Conservation (phyloP, 1,140 invertebrate genomes). For the Bombus superbus region DNA sequence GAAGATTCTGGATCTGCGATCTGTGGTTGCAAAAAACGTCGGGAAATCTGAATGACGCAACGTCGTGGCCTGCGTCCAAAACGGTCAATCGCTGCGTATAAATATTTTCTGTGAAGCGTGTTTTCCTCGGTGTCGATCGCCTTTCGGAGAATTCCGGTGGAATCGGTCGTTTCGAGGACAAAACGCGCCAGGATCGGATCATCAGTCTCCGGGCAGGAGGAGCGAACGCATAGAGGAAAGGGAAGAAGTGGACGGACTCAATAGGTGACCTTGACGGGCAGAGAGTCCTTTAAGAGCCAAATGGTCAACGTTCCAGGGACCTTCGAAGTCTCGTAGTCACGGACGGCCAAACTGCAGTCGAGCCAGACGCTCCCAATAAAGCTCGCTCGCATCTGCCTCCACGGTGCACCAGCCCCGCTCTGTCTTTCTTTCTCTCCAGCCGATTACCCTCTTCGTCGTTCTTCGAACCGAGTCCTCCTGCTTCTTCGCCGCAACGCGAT, state of each 20-base stretch:
- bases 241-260: slow-evolving; percentile 57
- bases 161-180: slow-evolving; percentile 20
- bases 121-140: background rate
- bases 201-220: background rate
- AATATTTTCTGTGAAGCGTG: background rate
- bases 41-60: background rate
- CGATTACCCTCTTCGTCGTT: background rate
- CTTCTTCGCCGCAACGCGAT: background rate
- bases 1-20: background rate
- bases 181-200: slow-evolving; percentile 22
- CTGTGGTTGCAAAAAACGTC: background rate
- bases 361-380: slow-evolving; percentile 77
- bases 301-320: slow-evolving; percentile 79
- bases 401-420: slow-evolving; percentile 35
- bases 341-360: slow-evolving; percentile 75
- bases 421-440: background rate
- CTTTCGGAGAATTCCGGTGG: slow-evolving; percentile 18
- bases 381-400: slow-evolving; percentile 65
- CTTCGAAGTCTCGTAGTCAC: slow-evolving; percentile 75
- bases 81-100: background rate
- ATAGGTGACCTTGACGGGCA: slow-evolving; percentile 74
- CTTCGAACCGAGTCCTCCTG: slow-evolving; percentile 5
- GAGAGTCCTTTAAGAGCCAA: slow-evolving; percentile 73
- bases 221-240: slow-evolving; percentile 16
- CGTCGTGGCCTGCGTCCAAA: background rate